These are phyloP conservation scores for Istiophorus platypterus DNA, from an alignment of 2,113 vertebrate genomes.

Conservation along the genomic window DNA sequence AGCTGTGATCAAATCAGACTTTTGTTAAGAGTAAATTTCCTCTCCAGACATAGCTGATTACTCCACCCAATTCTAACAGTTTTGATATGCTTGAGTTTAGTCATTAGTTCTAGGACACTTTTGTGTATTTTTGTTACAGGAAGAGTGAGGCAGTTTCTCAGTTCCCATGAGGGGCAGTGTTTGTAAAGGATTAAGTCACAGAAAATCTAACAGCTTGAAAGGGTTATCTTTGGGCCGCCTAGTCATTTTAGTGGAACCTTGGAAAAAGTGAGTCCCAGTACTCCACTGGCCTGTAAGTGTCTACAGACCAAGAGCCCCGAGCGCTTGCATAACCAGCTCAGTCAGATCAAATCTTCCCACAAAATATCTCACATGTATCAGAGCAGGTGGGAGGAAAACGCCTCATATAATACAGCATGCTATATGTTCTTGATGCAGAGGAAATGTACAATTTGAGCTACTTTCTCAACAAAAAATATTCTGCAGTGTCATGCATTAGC, in stretches of 20 bases:
- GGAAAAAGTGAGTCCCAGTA: slow-evolving; percentile 36
- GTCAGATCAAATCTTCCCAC: slow-evolving; percentile 2
- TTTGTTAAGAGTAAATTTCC: slow-evolving; percentile 67
- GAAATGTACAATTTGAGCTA: neutral
- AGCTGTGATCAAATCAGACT: slow-evolving; percentile 70
- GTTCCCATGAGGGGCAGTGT: slow-evolving; percentile 52
- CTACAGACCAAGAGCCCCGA: slow-evolving; percentile 1
- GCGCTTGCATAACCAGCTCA: neutral
- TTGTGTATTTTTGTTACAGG: slow-evolving; percentile 63
- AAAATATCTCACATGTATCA: slow-evolving; percentile 18
- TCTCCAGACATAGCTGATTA: slow-evolving; percentile 64
- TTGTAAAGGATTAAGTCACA: slow-evolving; percentile 63
- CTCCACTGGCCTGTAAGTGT: neutral
- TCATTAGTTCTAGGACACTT: slow-evolving; percentile 48
- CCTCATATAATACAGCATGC: neutral
- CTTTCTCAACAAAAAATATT: slow-evolving; percentile 39
- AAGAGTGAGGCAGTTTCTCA: slow-evolving; percentile 38
- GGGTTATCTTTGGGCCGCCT: slow-evolving; percentile 45
- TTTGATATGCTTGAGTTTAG: slow-evolving; percentile 63
- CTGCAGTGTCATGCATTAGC: slow-evolving; percentile 34
- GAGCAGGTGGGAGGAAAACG: slow-evolving; percentile 35
- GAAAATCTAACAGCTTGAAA: slow-evolving; percentile 65
- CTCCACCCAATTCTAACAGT: slow-evolving; percentile 52
- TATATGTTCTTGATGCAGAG: neutral
- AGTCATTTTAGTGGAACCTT: slow-evolving; percentile 30